These are phyloP conservation scores for Gerris lacustris DNA, from an alignment of 2,888 invertebrate species.

Conservation along the genomic window DNA sequence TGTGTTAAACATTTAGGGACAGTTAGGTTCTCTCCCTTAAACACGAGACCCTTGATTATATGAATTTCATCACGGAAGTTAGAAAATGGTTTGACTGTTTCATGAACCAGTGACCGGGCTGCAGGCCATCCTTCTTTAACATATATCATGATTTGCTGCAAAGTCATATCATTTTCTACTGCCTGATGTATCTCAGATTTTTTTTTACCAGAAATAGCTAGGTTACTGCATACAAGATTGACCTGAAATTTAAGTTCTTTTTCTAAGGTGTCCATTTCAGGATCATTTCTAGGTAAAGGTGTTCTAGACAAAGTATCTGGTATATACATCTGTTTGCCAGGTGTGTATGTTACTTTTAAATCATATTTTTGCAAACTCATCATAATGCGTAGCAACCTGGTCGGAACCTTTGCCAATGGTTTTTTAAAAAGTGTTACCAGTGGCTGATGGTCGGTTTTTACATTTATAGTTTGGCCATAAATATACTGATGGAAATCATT, in stretches of 20 bases:
- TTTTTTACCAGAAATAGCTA: neutral
- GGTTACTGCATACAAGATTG: neutral
- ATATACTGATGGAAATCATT: slow-evolving; percentile 3
- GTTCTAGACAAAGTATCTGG: slow-evolving; percentile 8
- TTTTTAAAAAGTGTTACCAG: neutral
- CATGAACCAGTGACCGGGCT: neutral
- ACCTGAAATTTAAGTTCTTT: neutral
- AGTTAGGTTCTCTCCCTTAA: neutral
- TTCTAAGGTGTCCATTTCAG: neutral
- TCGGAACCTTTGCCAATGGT: neutral
- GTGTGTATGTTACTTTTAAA: neutral
- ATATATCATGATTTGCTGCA: neutral
- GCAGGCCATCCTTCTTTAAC: neutral
- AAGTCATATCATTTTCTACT: neutral
- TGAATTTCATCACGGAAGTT: neutral
- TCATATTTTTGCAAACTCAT: slow-evolving; percentile 2
- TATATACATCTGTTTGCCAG: slow-evolving; percentile 7
- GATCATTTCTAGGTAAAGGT: neutral
- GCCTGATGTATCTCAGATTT: neutral
- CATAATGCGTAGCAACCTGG: slow-evolving; percentile 7
- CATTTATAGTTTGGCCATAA: slow-evolving; percentile 2
- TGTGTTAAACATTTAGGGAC: neutral
- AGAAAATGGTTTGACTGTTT: neutral
- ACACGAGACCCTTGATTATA: neutral
- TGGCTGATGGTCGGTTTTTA: neutral